These are phyloP conservation scores for Eciton burchellii DNA, from an alignment of 1,140 invertebrate genomes.

Conservation along the genomic window DNA sequence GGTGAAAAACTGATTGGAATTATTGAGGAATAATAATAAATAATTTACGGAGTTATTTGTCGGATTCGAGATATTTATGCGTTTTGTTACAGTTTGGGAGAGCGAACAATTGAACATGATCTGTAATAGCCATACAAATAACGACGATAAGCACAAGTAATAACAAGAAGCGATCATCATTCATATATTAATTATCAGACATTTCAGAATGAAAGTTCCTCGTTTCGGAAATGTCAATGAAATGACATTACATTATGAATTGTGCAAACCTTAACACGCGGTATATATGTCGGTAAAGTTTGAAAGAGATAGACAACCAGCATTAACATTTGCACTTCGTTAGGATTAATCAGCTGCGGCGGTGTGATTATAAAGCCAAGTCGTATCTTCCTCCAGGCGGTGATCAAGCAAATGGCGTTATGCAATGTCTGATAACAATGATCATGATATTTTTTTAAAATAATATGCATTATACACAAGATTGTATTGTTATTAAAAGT, in stretches of 20 bases:
- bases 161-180: background rate
- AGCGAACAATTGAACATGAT: constrained; percentile 69
- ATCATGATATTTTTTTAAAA: background rate
- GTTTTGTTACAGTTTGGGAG: constrained; percentile 49
- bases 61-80: constrained; percentile 65
- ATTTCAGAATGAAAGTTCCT: background rate
- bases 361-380: constrained; percentile 80
- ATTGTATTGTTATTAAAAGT: background rate
- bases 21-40: constrained; percentile 65
- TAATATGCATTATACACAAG: constrained; percentile 1
- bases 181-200: background rate
- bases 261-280: constrained; percentile 70
- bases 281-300: constrained; percentile 77
- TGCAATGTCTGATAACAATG: constrained; percentile 80
- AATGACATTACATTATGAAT: constrained; percentile 65
- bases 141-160: too few species aligned
- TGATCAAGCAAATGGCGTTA: constrained; percentile 79
- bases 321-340: constrained; percentile 81
- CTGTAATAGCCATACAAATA: constrained; percentile 29
- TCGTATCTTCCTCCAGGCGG: constrained; percentile 81
- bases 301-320: constrained; percentile 80
- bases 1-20: constrained; percentile 57
- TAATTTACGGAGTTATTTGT: constrained; percentile 68
- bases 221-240: constrained; percentile 62
- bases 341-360: constrained; percentile 76